A percentile compares a stretch with the other conserved stretches of the same genome.
Evolutionary conservation across 1,140 invertebrate genomes (phyloP).

Genomic region (Drosophila rhopaloa): DNA sequence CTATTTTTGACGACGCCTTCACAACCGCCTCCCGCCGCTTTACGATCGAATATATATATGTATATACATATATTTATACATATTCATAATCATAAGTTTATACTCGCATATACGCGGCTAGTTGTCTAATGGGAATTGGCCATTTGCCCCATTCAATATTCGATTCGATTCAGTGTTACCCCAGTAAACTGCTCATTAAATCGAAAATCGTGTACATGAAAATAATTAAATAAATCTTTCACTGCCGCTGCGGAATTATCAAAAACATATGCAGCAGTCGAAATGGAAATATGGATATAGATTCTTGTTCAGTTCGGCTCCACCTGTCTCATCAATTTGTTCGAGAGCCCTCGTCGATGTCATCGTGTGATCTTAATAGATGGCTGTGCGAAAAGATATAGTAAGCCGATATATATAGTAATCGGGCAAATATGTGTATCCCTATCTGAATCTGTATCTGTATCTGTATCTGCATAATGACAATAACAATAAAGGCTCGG

Average conservation of each 20-base stretch:
- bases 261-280: neutral
- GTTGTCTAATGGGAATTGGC: slow-evolving; percentile 46
- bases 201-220: slow-evolving; percentile 40
- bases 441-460: neutral
- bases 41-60: slow-evolving; percentile 30
- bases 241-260: slow-evolving; percentile 6
- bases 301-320: slow-evolving; percentile 34
- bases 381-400: slow-evolving; percentile 41
- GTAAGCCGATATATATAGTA: slow-evolving; percentile 16
- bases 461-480: slow-evolving; percentile 29
- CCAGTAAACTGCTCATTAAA: slow-evolving; percentile 58
- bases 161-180: slow-evolving; percentile 45
- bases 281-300: slow-evolving; percentile 8
- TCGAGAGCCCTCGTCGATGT: slow-evolving; percentile 34
- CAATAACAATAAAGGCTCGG: slow-evolving; percentile 43
- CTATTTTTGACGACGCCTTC: slow-evolving; percentile 58
- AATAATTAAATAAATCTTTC: slow-evolving; percentile 42
- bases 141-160: slow-evolving; percentile 39
- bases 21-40: slow-evolving; percentile 16
- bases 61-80: slow-evolving; percentile 9
- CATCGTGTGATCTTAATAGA: slow-evolving; percentile 42
- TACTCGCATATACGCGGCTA: neutral
- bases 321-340: slow-evolving; percentile 51
- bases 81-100: slow-evolving; percentile 16
- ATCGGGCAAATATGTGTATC: neutral